Conservation (phyloP, 2,888 invertebrate genomes). For the Neoitamus cyanurus region DNA sequence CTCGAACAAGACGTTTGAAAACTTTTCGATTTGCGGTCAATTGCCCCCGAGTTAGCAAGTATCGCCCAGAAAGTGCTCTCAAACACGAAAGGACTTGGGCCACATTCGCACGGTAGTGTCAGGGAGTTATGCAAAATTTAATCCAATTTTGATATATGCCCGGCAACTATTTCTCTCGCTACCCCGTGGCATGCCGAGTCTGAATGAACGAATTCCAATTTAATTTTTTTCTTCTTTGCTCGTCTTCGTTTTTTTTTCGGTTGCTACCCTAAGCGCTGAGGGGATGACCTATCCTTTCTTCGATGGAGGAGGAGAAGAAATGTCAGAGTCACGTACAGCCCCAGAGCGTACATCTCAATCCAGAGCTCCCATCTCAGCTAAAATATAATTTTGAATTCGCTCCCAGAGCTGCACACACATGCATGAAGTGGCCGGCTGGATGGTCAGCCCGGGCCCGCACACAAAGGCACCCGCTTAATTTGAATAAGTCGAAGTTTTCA, state of each 20-base stretch:
- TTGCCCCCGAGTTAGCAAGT: neutral
- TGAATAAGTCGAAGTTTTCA: constrained; percentile 20
- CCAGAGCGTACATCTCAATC: constrained; percentile 42
- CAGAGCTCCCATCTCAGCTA: neutral
- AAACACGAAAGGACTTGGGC: neutral
- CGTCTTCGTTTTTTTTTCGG: neutral
- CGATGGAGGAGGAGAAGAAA: constrained; percentile 5
- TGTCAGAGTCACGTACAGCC: constrained; percentile 43
- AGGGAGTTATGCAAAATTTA: constrained; percentile 29
- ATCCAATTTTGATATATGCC: constrained; percentile 33
- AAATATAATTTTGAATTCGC: constrained; percentile 36
- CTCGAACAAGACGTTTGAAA: neutral
- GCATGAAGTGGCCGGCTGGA: neutral
- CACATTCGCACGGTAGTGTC: neutral
- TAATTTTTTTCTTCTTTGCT: constrained; percentile 29
- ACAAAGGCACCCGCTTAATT: neutral
- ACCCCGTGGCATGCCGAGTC: neutral
- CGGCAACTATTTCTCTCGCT: neutral
- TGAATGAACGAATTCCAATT: constrained; percentile 38
- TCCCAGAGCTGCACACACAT: neutral
- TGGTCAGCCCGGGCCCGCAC: neutral
- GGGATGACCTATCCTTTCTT: constrained; percentile 32
- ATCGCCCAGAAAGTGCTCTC: neutral
- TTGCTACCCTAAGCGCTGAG: neutral
- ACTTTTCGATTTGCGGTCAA: neutral